These are phyloP conservation scores for Gonatopus flavifemur DNA, from an alignment of 1,140 invertebrate genomes.

Conservation along the genomic window DNA sequence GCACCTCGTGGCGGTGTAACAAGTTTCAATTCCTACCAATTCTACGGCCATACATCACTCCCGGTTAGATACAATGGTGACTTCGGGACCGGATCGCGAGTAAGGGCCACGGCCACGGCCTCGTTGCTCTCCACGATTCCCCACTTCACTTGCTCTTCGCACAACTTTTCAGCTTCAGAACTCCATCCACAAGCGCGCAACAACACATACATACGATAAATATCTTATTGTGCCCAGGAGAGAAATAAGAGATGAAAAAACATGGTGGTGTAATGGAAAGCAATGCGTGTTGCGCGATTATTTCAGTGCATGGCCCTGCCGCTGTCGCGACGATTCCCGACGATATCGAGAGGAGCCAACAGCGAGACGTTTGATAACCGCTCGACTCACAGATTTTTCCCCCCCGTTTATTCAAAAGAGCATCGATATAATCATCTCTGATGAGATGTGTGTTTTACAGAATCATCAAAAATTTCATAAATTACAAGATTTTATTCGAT, in stretches of 20 bases:
- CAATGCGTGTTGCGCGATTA: too few species aligned
- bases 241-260: too few species aligned
- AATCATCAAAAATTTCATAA: too few species aligned
- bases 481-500: too few species aligned
- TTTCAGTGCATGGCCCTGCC: too few species aligned
- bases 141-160: neutral
- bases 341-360: slow-evolving; percentile 17
- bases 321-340: slow-evolving; percentile 18
- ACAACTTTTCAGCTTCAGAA: too few species aligned
- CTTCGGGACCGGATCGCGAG: slow-evolving; percentile 36
- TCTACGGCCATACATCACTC: slow-evolving; percentile 51
- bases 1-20: slow-evolving; percentile 41
- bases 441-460: too few species aligned
- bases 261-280: slow-evolving; percentile 25
- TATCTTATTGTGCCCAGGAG: slow-evolving; percentile 48
- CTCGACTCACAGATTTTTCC: too few species aligned
- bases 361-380: too few species aligned
- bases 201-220: slow-evolving; percentile 46
- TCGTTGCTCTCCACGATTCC: slow-evolving; percentile 8
- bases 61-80: slow-evolving; percentile 44
- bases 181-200: slow-evolving; percentile 27
- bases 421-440: too few species aligned
- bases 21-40: slow-evolving; percentile 55
- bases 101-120: slow-evolving; percentile 38
- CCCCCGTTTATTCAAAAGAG: too few species aligned